Evolutionary conservation across 2,113 vertebrate genomes (phyloP).

Genomic region (Mastomys coucha): DNA sequence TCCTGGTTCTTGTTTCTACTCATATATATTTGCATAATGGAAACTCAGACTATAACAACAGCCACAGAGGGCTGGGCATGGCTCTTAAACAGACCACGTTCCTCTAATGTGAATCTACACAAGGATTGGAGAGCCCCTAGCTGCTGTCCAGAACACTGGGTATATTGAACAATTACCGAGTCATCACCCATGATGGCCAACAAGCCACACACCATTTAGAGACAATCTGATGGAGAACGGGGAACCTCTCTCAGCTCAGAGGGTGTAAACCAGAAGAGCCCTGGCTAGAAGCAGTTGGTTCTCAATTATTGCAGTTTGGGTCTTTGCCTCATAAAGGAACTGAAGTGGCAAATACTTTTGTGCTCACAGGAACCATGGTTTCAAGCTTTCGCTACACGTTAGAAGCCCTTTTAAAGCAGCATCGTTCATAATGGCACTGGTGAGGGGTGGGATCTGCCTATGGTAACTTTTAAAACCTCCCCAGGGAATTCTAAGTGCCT

Average conservation of each 20-base stretch:
- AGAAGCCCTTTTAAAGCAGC: conserved; percentile 35
- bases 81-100: not conserved
- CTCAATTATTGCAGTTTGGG: not conserved
- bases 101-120: not conserved
- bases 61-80: not conserved
- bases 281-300: not conserved
- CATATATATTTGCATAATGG: not conserved
- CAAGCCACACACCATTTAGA: not conserved
- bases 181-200: not conserved
- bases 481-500: conserved; percentile 49
- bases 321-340: not conserved
- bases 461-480: conserved; percentile 46
- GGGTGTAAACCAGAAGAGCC: not conserved
- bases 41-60: not conserved
- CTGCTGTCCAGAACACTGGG: not conserved
- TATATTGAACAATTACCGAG: not conserved
- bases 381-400: conserved; percentile 10
- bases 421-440: not conserved
- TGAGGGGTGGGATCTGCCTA: not conserved
- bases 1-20: conserved; percentile 17
- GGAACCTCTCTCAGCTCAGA: not conserved
- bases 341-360: not conserved
- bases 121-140: not conserved
- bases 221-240: not conserved
- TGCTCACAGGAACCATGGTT: not conserved